phyloP scores from a whole-genome alignment of 23 tunicate species.

The Styela plicata region DNA sequence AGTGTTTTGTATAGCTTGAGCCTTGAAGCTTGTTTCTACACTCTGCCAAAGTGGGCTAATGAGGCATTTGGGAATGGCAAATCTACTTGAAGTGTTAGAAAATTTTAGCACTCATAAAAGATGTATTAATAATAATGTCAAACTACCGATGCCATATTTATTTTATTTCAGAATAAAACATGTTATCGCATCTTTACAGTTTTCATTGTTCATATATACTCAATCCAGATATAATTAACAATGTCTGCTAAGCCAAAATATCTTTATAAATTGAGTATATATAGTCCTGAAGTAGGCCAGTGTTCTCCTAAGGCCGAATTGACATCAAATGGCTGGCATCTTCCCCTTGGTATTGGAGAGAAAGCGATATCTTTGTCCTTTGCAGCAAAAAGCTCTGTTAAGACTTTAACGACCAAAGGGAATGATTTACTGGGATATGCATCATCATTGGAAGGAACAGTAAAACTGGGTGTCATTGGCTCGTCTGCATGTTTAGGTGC shows the following conservation, averaged over 20 bases:
- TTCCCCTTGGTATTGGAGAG: constrained; percentile 10
- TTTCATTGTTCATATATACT: too few relatives aligned
- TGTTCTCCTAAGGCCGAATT: background rate
- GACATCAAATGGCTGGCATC: background rate
- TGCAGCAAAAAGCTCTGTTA: background rate
- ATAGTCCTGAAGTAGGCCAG: background rate
- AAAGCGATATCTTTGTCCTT: background rate
- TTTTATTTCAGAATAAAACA: too few relatives aligned
- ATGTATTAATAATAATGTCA: too few relatives aligned
- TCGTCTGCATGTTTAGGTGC: constrained; percentile 10
- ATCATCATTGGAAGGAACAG: constrained; percentile 25
- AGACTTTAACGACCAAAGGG: constrained; percentile 2
- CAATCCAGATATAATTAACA: too few relatives aligned
- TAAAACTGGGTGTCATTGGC: constrained; percentile 21
- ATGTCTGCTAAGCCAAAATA: constrained; percentile 23
- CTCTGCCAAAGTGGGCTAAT: too few relatives aligned
- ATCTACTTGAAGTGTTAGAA: too few relatives aligned
- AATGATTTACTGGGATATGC: constrained; percentile 25
- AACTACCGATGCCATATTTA: too few relatives aligned
- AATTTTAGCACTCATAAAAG: too few relatives aligned
- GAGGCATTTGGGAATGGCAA: too few relatives aligned
- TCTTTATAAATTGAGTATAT: constrained; percentile 12
- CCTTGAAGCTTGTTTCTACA: too few relatives aligned
- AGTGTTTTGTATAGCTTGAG: too few relatives aligned
- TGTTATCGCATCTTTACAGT: too few relatives aligned